Percentiles rank a stretch among this genome's conserved stretches.
phyloP scores from a whole-genome alignment of 2,888 invertebrate species.

The Perdita meconis region DNA sequence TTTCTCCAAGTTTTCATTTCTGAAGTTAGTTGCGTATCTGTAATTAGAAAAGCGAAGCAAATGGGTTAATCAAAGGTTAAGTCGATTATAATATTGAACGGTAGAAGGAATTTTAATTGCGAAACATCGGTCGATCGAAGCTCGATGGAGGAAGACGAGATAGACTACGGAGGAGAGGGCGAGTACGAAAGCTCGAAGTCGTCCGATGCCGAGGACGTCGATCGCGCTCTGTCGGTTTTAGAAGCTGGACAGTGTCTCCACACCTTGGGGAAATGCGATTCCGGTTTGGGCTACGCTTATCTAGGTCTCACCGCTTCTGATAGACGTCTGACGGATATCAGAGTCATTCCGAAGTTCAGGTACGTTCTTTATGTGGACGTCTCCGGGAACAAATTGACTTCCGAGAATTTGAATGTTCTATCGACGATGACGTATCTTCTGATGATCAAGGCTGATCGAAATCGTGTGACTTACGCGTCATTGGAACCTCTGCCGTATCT shows the following conservation, averaged over 20 bases:
- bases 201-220: not conserved
- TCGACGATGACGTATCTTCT: conserved; percentile 86
- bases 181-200: conserved; percentile 8
- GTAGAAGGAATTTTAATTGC: not conserved
- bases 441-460: conserved; percentile 86
- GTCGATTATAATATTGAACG: no score
- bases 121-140: not conserved
- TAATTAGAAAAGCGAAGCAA: no score
- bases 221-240: conserved; percentile 75
- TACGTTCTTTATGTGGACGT: conserved; percentile 87
- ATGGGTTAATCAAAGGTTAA: no score
- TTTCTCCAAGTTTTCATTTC: no score
- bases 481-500: conserved; percentile 86
- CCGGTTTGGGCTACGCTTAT: conserved; percentile 86
- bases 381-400: conserved; percentile 85
- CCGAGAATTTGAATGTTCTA: conserved; percentile 85
- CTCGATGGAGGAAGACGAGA: conserved; percentile 5
- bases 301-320: conserved; percentile 85
- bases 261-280: conserved; percentile 85
- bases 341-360: conserved; percentile 85
- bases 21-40: no score
- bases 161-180: conserved; percentile 23
- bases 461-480: conserved; percentile 85
- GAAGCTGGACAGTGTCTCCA: conserved; percentile 84
- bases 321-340: conserved; percentile 85